A percentile compares a stretch with the other conserved stretches of the same genome.
Evolutionary conservation across 2,113 vertebrate genomes (phyloP).

Genomic region (Abramis brama): DNA sequence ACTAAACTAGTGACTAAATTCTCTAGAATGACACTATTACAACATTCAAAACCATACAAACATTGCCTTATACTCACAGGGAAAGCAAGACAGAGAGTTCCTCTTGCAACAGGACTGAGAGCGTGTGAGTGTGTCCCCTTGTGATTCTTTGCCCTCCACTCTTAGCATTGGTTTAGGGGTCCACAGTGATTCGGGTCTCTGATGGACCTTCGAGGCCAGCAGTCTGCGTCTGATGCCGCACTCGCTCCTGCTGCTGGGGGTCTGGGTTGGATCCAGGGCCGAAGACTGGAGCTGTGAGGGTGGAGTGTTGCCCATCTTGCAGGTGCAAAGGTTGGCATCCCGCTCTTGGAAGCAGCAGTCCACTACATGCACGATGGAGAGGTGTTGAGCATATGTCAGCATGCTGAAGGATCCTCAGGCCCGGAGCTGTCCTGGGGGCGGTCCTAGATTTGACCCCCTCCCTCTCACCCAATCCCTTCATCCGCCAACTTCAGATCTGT

Average conservation of each 20-base stretch:
- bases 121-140: constrained; percentile 52
- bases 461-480: constrained; percentile 56
- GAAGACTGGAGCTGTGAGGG: constrained; percentile 67
- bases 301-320: constrained; percentile 80
- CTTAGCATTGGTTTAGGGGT: constrained; percentile 77
- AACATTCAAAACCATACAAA: constrained; percentile 38
- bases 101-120: constrained; percentile 59
- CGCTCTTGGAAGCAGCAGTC: constrained; percentile 81
- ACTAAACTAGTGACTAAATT: neutral
- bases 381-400: constrained; percentile 83
- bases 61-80: constrained; percentile 52
- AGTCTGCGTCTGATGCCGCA: constrained; percentile 77
- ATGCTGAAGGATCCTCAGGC: constrained; percentile 67
- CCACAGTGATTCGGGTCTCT: constrained; percentile 80
- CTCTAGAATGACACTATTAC: neutral
- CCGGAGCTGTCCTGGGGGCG: constrained; percentile 4
- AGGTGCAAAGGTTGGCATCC: constrained; percentile 66
- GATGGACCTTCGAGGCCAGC: constrained; percentile 75
- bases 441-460: constrained; percentile 53
- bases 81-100: constrained; percentile 65
- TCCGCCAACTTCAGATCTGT: constrained; percentile 55
- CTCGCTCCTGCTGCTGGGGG: constrained; percentile 54
- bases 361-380: constrained; percentile 77
- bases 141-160: constrained; percentile 51
- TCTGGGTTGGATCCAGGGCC: constrained; percentile 37